phyloP scores from a whole-genome alignment of 2,888 invertebrate species.

The Drosophila quinaria region DNA sequence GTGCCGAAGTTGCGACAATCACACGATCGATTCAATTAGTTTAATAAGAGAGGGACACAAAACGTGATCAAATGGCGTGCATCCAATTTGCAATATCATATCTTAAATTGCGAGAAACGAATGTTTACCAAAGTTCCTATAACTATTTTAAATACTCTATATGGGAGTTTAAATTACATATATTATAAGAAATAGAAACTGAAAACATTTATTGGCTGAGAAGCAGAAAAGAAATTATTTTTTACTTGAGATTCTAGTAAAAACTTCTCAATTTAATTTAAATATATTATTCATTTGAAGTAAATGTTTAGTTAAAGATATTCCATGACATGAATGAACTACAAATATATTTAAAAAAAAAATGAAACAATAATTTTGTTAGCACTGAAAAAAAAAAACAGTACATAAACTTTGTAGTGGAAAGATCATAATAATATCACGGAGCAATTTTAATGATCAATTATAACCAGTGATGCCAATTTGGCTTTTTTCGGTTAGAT shows the following conservation, averaged over 20 bases:
- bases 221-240: no score
- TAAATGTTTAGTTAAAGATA: no score
- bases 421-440: neutral
- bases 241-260: no score
- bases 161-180: neutral
- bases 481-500: no score
- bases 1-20: slow-evolving; percentile 51
- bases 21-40: slow-evolving; percentile 60
- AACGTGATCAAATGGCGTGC: slow-evolving; percentile 59
- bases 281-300: neutral
- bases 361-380: neutral
- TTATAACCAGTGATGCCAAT: no score
- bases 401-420: no score
- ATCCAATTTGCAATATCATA: slow-evolving; percentile 27
- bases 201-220: no score
- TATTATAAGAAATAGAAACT: neutral
- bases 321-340: no score
- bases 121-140: neutral
- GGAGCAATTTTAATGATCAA: no score
- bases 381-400: neutral
- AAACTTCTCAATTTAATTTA: no score
- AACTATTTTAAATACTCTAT: slow-evolving; percentile 1
- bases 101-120: neutral
- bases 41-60: slow-evolving; percentile 43
- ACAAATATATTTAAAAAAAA: neutral